phyloP scores from a whole-genome alignment of 2,113 vertebrate genomes.

The Vombatus ursinus region DNA sequence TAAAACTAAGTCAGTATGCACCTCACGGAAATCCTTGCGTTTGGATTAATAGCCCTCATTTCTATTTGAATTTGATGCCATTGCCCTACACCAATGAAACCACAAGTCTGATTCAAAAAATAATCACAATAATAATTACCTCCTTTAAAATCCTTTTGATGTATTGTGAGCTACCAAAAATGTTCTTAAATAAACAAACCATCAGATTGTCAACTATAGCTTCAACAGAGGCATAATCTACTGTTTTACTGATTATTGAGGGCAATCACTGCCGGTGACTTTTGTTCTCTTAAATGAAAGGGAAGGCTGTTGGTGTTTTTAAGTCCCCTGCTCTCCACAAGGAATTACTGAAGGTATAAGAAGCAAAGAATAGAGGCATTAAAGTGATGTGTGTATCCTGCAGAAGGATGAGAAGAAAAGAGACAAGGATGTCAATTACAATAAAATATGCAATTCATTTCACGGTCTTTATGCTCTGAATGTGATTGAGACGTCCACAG shows the following conservation, averaged over 20 bases:
- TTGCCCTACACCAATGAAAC: neutral
- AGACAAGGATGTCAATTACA: neutral
- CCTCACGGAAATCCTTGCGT: neutral
- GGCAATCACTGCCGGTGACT: neutral
- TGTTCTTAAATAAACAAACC: neutral
- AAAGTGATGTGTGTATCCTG: slow-evolving; percentile 18
- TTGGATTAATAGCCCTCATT: neutral
- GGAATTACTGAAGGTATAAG: neutral
- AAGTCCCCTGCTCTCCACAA: neutral
- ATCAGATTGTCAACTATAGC: neutral
- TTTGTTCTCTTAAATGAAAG: slow-evolving; percentile 33
- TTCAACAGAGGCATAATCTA: neutral
- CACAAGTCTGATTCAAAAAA: neutral
- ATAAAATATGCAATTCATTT: neutral
- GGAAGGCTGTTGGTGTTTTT: slow-evolving; percentile 39
- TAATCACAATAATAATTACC: neutral
- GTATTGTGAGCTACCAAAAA: neutral
- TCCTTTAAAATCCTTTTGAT: neutral
- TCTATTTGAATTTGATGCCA: neutral
- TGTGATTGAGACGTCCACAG: slow-evolving; percentile 21
- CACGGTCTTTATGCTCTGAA: slow-evolving; percentile 24
- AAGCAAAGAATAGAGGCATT: neutral
- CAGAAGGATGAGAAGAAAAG: neutral
- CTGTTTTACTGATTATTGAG: neutral
- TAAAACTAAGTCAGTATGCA: neutral